Evolutionary conservation across 2,888 invertebrate species (phyloP).

Genomic region (Harpagoxenus sublaevis): DNA sequence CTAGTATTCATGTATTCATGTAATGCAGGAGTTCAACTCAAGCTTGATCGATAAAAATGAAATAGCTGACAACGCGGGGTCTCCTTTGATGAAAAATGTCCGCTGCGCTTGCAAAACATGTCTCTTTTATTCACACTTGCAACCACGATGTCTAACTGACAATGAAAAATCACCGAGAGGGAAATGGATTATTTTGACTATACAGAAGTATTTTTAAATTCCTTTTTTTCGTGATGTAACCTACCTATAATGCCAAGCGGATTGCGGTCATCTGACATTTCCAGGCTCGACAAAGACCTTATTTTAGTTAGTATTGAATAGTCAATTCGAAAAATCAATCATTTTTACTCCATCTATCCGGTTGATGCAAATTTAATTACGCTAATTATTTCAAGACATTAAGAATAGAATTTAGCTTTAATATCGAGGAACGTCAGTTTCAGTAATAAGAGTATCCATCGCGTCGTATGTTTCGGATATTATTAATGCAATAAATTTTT

Average conservation of each 20-base stretch:
- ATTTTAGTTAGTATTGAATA: background rate
- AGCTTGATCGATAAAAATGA: conserved; percentile 43
- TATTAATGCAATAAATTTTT: background rate
- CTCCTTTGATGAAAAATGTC: conserved; percentile 31
- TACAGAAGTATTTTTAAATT: background rate
- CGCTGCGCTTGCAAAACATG: background rate
- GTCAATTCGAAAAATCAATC: background rate
- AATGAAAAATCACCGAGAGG: conserved; percentile 7
- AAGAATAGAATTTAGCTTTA: background rate
- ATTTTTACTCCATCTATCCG: background rate
- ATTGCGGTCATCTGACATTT: conserved; percentile 10
- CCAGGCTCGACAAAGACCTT: background rate
- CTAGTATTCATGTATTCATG: conserved; percentile 20
- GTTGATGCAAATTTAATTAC: background rate
- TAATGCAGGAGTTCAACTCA: conserved; percentile 6
- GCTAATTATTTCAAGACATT: background rate
- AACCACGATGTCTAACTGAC: background rate
- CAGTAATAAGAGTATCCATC: no score
- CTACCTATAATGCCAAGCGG: background rate
- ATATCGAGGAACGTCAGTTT: background rate
- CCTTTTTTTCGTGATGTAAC: background rate
- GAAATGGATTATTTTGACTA: conserved; percentile 12
- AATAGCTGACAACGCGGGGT: conserved; percentile 8
- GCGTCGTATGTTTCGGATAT: background rate
- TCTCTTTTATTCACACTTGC: conserved; percentile 40